Base-by-base conservation (phyloP, 2,797 vertebrate species). In the Peromyscus melanophrys region DNA sequence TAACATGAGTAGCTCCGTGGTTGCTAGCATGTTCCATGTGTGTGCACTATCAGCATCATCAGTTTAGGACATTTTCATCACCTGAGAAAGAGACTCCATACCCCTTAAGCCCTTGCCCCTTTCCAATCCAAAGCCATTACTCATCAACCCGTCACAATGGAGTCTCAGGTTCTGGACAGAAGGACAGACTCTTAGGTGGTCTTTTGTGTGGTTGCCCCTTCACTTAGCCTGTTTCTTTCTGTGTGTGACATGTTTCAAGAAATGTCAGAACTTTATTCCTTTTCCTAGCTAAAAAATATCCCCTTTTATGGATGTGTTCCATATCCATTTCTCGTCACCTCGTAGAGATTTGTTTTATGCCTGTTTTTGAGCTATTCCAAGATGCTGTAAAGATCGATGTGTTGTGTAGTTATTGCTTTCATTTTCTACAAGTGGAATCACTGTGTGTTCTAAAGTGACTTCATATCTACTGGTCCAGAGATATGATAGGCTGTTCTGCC, bases 271-370 rank as follows among this genome's bases (percentile, higher is more conserved):
- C 19, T 21, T 11, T 21, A 4, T 10, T 67, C 73, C 46, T 94
- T 34, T 81, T 63, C n/a, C 59, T 34, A 69, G 52, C 34, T 29
- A 17, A 61, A 16, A n/a, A 61, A 5, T 25, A 7, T 0, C 40
- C 46, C 5, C 6, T 14, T 0, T 0, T 7, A 17, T 2, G 49
- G 49, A 10, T 0, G 2, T 16, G 27, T 31, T 31, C 14, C 3
- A 23, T 16, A 14, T 31, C n/a, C 25, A 4, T 19, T n/a, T 34
- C 17, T 40, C 16, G 27, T 8, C n/a, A 2, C 1, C 3, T 0
- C 17, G 21, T 17, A 67, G 75, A 13, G 55, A 11, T 11, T 1
- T 23, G 57, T 4, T 43, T 31, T 4, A 17, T n/a, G 34, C 37
- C 78, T n/a, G 3, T 55, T 19, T 61, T 13, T 27, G 13, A 49